Conservation (phyloP, 1,140 invertebrate species). For the Ephestia elutella region DNA sequence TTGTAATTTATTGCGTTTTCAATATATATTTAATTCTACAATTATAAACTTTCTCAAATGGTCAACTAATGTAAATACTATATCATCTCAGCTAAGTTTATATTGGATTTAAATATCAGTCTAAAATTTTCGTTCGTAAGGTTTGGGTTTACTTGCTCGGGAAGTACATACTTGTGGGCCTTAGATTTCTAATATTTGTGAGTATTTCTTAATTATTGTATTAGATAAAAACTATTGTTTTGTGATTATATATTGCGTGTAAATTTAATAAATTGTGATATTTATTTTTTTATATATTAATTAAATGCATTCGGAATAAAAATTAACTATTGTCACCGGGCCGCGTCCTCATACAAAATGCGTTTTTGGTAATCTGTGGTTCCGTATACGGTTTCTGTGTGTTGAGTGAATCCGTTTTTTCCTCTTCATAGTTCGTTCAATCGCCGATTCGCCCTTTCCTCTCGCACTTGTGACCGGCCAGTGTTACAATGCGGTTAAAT, state of each 20-base stretch:
- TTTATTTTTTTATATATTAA: slow-evolving; percentile 20
- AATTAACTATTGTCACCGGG: slow-evolving; percentile 52
- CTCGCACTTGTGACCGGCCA: slow-evolving; percentile 19
- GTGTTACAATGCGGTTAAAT: slow-evolving; percentile 10
- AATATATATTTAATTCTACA: slow-evolving; percentile 38
- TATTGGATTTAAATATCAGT: slow-evolving; percentile 70
- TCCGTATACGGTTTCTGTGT: slow-evolving; percentile 25
- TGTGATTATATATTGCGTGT: slow-evolving; percentile 65
- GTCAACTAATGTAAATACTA: slow-evolving; percentile 73
- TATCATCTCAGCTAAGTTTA: slow-evolving; percentile 56
- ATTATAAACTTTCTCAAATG: slow-evolving; percentile 72
- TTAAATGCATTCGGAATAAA: slow-evolving; percentile 38
- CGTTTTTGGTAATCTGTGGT: slow-evolving; percentile 35
- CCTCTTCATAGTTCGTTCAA: slow-evolving; percentile 66
- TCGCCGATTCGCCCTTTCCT: slow-evolving; percentile 20
- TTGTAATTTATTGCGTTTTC: slow-evolving; percentile 53
- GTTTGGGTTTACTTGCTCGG: slow-evolving; percentile 58
- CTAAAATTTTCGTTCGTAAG: slow-evolving; percentile 70
- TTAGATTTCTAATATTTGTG: slow-evolving; percentile 24
- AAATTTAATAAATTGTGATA: slow-evolving; percentile 56
- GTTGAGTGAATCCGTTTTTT: slow-evolving; percentile 52
- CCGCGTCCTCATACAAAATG: slow-evolving; percentile 35
- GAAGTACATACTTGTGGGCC: slow-evolving; percentile 29
- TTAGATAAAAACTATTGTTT: slow-evolving; percentile 35
- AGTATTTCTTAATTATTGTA: slow-evolving; percentile 24